A percentile compares a stretch with the other conserved stretches of the same genome.
These are phyloP conservation scores for Zosterops pallidus DNA, from an alignment of 2,113 vertebrate species.

Conservation along the genomic window DNA sequence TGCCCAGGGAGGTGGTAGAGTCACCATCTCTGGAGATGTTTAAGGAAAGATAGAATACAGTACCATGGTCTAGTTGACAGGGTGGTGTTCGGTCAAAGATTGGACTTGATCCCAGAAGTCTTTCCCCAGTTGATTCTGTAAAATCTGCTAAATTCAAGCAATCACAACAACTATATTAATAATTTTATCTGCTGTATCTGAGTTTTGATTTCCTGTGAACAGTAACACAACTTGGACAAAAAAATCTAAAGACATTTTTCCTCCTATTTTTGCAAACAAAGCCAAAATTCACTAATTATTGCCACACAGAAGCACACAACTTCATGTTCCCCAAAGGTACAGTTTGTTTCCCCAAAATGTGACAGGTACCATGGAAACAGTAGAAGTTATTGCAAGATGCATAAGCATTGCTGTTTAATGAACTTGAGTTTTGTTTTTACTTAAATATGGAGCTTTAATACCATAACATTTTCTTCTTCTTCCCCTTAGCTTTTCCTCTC, in stretches of 20 bases:
- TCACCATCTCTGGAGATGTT: fast-evolving
- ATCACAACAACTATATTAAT: neutral
- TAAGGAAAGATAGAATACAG: neutral
- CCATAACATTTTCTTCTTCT: neutral
- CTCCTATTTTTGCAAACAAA: neutral
- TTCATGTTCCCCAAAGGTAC: neutral
- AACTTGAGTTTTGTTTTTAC: neutral
- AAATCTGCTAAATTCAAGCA: neutral
- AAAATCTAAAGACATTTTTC: neutral
- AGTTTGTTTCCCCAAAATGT: neutral
- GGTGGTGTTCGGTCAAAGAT: fast-evolving
- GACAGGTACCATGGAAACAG: neutral
- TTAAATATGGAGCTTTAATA: neutral
- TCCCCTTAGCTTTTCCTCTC: neutral
- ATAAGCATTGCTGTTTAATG: neutral
- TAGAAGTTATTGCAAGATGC: neutral
- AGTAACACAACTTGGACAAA: neutral
- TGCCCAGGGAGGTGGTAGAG: neutral
- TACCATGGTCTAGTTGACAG: neutral
- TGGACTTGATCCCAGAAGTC: neutral
- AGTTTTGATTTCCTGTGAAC: neutral
- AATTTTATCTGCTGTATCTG: neutral
- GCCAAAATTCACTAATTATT: neutral
- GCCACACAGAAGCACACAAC: neutral
- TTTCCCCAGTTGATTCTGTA: neutral